These are phyloP conservation scores for Orchestia grillus DNA, from an alignment of 1,140 invertebrate species.

Conservation along the genomic window DNA sequence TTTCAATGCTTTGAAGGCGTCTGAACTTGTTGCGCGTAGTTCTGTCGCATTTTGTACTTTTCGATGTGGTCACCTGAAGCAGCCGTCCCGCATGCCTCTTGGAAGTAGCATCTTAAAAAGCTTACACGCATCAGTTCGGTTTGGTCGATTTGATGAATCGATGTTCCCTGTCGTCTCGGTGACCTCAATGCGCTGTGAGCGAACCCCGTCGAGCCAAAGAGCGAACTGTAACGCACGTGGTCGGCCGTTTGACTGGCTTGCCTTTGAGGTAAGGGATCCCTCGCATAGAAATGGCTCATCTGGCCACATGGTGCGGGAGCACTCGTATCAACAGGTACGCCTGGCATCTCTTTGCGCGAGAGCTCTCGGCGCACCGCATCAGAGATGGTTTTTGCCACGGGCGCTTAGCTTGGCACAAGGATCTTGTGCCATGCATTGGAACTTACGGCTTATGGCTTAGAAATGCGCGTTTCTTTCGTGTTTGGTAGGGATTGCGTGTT, in stretches of 20 bases:
- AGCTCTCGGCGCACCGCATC: not conserved
- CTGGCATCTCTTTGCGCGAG: not conserved
- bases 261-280: not conserved
- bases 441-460: not conserved
- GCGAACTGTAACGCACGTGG: not conserved
- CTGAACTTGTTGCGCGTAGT: not conserved
- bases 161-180: not conserved
- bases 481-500: not conserved
- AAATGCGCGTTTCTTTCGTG: not conserved
- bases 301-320: not conserved
- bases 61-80: not conserved
- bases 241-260: not conserved
- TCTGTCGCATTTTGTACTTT: not conserved
- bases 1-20: not conserved
- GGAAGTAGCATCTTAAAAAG: not conserved
- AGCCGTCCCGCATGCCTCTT: not conserved
- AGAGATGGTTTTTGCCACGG: not conserved
- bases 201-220: not conserved
- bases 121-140: not conserved
- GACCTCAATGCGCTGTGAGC: not conserved
- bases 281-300: slow-evolving; percentile 8
- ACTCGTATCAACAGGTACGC: not conserved
- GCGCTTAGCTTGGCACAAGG: not conserved
- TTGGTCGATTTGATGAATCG: not conserved
- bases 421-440: not conserved